Evolutionary conservation across 2,113 vertebrate genomes (phyloP), one percentile per base, ranked within the genome.

Genomic region (Corydoras maculifer): DNA sequence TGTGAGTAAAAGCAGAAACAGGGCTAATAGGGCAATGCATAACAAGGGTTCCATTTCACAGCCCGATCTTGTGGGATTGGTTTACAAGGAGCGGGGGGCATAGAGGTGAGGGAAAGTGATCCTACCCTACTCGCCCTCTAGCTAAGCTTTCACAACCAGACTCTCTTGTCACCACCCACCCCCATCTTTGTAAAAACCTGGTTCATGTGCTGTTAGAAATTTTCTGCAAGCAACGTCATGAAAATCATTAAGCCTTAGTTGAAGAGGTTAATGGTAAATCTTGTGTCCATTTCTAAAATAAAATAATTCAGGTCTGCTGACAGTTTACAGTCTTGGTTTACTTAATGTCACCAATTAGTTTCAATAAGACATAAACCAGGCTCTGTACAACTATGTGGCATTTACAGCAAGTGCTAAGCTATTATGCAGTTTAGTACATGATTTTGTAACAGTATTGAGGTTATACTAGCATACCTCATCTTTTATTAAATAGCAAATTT

Each of bases 1-100:
- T 86, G 84, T 86, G 87, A 89, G 84, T 84, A 81, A 89, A 89
- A 89, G 84, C 89, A 90, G 88, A 87, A 81, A 74, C 80, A 77
- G 18, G 75, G 62, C 75, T 79, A 82, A 81, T 81, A 78, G 77
- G 77, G 50, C 77, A 72, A 62, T 61, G 49, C 53, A 73, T 85
- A 86, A 90, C 88, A 89, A 88, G 88, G 88, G 78, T 78, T 82
- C 76, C 80, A 79, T 89, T 89, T 89, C 88, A 89, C 74, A 12
- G 75, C 67, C 9, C 31, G 66, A 84, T 86, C 85, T 87, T 57
- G 54, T 80, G 86, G 86, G 81, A 63, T 81, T 88, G 87, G 59
- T 74, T 73, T 70, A 89, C 84, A 82, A 87, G 85, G 80, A 79
- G 73, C 82, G 65, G 13, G 81, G 83, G 83, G 78, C 83, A 78